phyloP scores from a whole-genome alignment of 2,113 vertebrate genomes.

The Microtus richardsoni region DNA sequence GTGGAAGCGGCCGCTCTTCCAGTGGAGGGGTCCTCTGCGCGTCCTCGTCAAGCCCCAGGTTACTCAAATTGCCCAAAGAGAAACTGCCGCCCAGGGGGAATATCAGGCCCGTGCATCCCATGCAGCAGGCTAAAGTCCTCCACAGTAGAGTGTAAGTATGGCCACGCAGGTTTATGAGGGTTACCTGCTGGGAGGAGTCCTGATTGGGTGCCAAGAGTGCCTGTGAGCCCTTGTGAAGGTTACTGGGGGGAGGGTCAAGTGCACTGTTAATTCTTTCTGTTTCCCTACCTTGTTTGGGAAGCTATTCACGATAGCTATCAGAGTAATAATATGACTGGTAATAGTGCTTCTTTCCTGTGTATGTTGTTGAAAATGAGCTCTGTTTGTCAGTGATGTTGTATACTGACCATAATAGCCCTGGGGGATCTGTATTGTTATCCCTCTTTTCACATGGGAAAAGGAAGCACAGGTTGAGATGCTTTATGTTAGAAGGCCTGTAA shows the following conservation, averaged over 20 bases:
- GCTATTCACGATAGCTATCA: neutral
- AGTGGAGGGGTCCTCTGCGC: slow-evolving; percentile 87
- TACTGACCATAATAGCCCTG: neutral
- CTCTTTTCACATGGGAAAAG: neutral
- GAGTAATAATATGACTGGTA: neutral
- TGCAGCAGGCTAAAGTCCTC: slow-evolving; percentile 91
- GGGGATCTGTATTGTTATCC: neutral
- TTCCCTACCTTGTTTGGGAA: neutral
- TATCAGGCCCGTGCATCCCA: slow-evolving; percentile 89
- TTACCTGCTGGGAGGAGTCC: neutral
- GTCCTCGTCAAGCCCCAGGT: slow-evolving; percentile 93
- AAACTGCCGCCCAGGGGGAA: slow-evolving; percentile 94
- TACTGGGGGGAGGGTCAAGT: neutral
- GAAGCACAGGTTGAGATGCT: neutral
- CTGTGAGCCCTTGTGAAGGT: neutral
- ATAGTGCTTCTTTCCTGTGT: neutral
- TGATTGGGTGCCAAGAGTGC: neutral
- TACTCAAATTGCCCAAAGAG: slow-evolving; percentile 97
- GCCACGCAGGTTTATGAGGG: fast-evolving
- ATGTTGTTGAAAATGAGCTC: neutral
- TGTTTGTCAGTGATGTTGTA: neutral
- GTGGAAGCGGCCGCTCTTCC: slow-evolving; percentile 88
- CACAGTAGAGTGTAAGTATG: slow-evolving; percentile 95
- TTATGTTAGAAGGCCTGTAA: neutral
- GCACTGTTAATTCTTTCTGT: neutral